These are phyloP conservation scores for Zygogramma bicolorata DNA, from an alignment of 2,888 invertebrate species.

Conservation along the genomic window DNA sequence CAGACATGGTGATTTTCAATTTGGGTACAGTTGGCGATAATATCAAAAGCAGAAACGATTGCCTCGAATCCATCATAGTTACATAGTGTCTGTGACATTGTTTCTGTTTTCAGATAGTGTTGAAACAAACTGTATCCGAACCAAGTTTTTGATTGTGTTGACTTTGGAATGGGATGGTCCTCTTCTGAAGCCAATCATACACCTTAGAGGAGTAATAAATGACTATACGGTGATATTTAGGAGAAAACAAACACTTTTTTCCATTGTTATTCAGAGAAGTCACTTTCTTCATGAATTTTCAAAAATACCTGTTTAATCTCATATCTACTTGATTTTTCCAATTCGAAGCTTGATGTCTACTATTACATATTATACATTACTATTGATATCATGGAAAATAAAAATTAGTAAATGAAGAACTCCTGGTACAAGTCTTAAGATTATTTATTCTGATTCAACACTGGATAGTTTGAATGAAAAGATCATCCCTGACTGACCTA, in stretches of 20 bases:
- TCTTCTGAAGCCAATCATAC: background rate
- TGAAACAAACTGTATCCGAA: slow-evolving; percentile 5
- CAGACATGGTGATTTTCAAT: slow-evolving; percentile 16
- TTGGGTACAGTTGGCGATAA: slow-evolving; percentile 5
- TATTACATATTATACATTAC: too few species aligned
- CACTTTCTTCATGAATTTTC: too few species aligned
- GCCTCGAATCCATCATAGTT: background rate
- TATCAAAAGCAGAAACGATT: background rate
- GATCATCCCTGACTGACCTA: slow-evolving; percentile 24
- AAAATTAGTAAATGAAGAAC: too few species aligned
- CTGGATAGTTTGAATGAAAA: background rate
- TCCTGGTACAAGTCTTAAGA: too few species aligned
- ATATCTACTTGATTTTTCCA: too few species aligned
- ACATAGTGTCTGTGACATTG: too few species aligned
- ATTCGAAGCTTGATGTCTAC: too few species aligned
- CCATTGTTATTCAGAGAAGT: too few species aligned
- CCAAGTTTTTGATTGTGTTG: slow-evolving; percentile 14
- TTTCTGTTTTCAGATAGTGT: slow-evolving; percentile 23
- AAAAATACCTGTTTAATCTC: too few species aligned
- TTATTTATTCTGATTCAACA: background rate
- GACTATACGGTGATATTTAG: too few species aligned
- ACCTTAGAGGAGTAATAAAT: background rate
- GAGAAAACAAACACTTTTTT: too few species aligned
- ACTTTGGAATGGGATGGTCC: background rate
- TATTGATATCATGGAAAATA: too few species aligned